Conservation (phyloP, 2,797 vertebrate genomes). For the Danio aesculapii region DNA sequence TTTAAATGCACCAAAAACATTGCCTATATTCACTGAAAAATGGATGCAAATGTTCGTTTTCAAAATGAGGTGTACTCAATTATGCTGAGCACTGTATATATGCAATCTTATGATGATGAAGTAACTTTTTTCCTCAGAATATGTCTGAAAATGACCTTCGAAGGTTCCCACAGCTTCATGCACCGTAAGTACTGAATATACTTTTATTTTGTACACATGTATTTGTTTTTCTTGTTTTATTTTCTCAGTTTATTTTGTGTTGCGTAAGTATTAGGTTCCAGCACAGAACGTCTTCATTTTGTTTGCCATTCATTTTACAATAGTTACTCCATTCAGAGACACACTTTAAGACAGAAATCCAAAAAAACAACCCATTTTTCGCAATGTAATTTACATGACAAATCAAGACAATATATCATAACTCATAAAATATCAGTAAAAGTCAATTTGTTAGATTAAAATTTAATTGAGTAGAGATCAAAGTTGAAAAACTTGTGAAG, state of each 20-base stretch:
- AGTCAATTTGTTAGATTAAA: too few relatives aligned
- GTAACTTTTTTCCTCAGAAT: slow-evolving; percentile 77
- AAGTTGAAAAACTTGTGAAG: too few relatives aligned
- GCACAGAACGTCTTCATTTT: background rate
- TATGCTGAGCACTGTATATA: background rate
- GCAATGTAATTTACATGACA: too few relatives aligned
- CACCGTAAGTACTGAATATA: slow-evolving; percentile 85
- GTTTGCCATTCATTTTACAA: background rate
- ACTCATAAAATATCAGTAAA: too few relatives aligned
- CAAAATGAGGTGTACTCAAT: too few relatives aligned
- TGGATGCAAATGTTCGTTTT: too few relatives aligned
- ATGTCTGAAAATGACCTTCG: slow-evolving; percentile 93
- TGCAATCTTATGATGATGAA: background rate
- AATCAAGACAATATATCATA: too few relatives aligned
- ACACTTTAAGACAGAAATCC: too few relatives aligned
- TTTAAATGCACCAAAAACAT: too few relatives aligned
- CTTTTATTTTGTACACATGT: background rate
- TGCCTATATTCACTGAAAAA: too few relatives aligned
- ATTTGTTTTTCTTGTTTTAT: background rate
- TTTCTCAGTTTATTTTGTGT: background rate
- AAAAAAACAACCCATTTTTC: too few relatives aligned
- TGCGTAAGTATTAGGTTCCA: background rate
- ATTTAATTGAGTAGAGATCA: too few relatives aligned
- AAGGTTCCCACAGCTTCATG: slow-evolving; percentile 90
- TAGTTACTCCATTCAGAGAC: background rate